Evolutionary conservation across 2,113 vertebrate species (phyloP).

Genomic region (Patagioenas fasciata): DNA sequence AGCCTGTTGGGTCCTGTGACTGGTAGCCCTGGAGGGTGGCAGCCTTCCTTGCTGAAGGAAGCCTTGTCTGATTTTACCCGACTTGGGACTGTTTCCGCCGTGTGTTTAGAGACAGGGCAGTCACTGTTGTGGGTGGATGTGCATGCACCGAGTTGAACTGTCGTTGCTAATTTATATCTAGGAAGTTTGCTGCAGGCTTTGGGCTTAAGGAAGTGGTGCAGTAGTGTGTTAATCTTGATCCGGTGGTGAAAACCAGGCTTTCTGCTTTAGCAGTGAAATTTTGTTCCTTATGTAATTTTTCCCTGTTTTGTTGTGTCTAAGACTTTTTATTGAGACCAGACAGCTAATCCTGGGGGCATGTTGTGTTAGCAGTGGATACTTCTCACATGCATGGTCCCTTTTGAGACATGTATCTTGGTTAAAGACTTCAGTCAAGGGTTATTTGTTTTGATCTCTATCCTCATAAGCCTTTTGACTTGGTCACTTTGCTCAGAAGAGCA

Average conservation of each 20-base stretch:
- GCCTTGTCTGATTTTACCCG: not conserved
- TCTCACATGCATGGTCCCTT: not conserved
- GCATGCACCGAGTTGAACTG: accelerated
- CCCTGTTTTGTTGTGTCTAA: not conserved
- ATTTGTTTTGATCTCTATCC: not conserved
- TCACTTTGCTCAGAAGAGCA: not conserved
- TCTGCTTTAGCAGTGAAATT: not conserved
- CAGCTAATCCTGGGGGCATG: not conserved
- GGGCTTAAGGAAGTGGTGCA: not conserved
- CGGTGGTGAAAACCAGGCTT: not conserved
- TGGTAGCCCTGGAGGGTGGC: not conserved
- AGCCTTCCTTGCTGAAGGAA: not conserved
- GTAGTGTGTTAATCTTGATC: not conserved
- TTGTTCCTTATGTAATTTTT: not conserved
- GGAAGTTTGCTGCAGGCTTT: not conserved
- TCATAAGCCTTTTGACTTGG: not conserved
- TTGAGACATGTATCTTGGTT: not conserved
- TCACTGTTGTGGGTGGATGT: not conserved
- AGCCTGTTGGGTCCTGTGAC: not conserved
- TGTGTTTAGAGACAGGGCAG: not conserved
- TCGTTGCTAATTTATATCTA: not conserved
- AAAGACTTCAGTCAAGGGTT: not conserved
- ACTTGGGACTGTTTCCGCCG: not conserved
- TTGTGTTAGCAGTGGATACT: not conserved
- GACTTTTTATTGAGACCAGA: not conserved